Base-by-base conservation (phyloP, 1,140 invertebrate genomes). In the Polypedilum pembai region DNA sequence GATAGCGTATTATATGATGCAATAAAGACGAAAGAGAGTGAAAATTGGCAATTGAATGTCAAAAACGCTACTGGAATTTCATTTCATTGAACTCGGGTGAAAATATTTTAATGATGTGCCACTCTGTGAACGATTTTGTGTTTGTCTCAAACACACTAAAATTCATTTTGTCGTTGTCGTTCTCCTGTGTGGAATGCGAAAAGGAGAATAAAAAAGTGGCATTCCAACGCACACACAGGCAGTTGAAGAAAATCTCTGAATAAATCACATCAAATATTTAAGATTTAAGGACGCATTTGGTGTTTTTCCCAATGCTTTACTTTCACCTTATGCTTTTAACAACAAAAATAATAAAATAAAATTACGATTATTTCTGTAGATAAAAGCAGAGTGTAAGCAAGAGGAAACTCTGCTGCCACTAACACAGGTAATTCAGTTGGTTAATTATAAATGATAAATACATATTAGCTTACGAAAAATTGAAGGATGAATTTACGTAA, bases 251-350 rank as follows among this genome's bases (percentile, higher is more conserved):
- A 69, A 69, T 69, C 65, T 69, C 17, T 69, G 65, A 69, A 69
- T 69, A 69, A 69, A 69, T 69, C 65, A 69, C 65, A 21, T 69
- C 17, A 69, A 69, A 69, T 69, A 69, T 69, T 69, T 69, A 56
- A 56, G 45, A 17, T 17, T 12, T 15, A 69, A 18, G 65, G 17
- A 21, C 65, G 65, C 65, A 21, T 69, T 69, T 69, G 65, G 65
- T 18, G 20, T 69, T 69, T 69, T 69, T 69, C 65, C 65, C 65
- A 69, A 4, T 56, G 45, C 45, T 56, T 56, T n/a, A 56, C 12
- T n/a, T 56, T 56, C 45, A n/a, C 45, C n/a, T 33, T 33, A 33
- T 33, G 24, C 24, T 33, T 33, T 33, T 5, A 33, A 33, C 24
- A 33, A 33, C 24, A 33, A 33, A 1, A 33, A 33, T 33, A 33